Percentiles rank a stretch among this genome's conserved stretches.
phyloP scores from a whole-genome alignment of 2,888 invertebrate species.

The Lapara coniferarum region DNA sequence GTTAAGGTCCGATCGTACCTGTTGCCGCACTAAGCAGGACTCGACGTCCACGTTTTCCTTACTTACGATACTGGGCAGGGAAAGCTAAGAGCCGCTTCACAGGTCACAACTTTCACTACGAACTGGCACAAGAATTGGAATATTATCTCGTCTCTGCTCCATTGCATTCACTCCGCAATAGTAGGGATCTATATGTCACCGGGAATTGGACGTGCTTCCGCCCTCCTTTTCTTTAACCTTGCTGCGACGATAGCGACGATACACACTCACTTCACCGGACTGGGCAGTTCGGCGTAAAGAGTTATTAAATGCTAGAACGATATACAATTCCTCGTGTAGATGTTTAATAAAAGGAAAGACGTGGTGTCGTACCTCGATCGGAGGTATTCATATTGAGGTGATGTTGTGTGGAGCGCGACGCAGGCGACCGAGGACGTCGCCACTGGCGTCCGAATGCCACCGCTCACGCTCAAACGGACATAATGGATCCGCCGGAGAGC shows the following conservation, averaged over 20 bases:
- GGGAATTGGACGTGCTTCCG: constrained; percentile 72
- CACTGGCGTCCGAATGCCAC: constrained; percentile 79
- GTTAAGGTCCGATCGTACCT: neutral
- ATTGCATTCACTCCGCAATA: constrained; percentile 60
- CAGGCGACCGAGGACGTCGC: constrained; percentile 77
- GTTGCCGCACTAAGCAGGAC: neutral
- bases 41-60: constrained; percentile 34
- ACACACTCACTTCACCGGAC: constrained; percentile 50
- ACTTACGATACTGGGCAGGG: constrained; percentile 35
- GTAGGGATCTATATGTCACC: constrained; percentile 66
- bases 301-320: constrained; percentile 43
- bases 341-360: constrained; percentile 54
- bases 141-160: constrained; percentile 58
- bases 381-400: constrained; percentile 75
- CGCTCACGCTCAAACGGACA: constrained; percentile 74
- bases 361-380: constrained; percentile 69
- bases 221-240: constrained; percentile 67
- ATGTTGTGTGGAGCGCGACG: constrained; percentile 64
- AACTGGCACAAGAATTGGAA: constrained; percentile 57
- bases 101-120: constrained; percentile 64
- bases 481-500: constrained; percentile 78
- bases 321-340: constrained; percentile 36
- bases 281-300: constrained; percentile 38
- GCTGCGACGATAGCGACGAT: constrained; percentile 44
- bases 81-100: constrained; percentile 37